These are phyloP conservation scores for Lagocephalus sceleratus DNA, from an alignment of 2,797 vertebrate genomes.

Conservation along the genomic window DNA sequence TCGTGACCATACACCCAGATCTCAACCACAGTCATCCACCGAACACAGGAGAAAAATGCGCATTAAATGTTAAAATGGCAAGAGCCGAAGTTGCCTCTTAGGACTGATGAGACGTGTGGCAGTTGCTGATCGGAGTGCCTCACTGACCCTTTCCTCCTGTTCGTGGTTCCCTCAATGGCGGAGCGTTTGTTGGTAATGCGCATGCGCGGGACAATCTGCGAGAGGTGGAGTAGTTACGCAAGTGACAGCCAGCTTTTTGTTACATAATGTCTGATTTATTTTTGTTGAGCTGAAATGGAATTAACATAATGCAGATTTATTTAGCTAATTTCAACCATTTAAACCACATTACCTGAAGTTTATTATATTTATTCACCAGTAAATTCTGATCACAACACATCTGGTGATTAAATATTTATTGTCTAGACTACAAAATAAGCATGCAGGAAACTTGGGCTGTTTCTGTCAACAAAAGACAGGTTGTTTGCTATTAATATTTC, in stretches of 20 bases:
- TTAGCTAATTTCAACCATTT: too few relatives aligned
- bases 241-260: slow-evolving; percentile 50
- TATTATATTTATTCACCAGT: background rate
- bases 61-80: slow-evolving; percentile 20
- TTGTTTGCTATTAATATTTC: too few relatives aligned
- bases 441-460: too few relatives aligned
- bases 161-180: slow-evolving; percentile 76
- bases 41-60: slow-evolving; percentile 1
- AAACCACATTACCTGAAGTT: background rate
- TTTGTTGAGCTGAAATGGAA: slow-evolving; percentile 5
- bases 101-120: slow-evolving; percentile 47
- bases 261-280: slow-evolving; percentile 62
- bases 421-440: too few relatives aligned
- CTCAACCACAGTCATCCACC: slow-evolving; percentile 21
- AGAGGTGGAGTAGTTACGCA: slow-evolving; percentile 69
- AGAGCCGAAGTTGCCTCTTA: slow-evolving; percentile 34
- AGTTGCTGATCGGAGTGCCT: slow-evolving; percentile 49
- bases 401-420: too few relatives aligned
- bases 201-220: slow-evolving; percentile 34
- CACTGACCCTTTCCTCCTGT: slow-evolving; percentile 69
- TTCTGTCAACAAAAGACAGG: too few relatives aligned
- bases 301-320: background rate
- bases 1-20: slow-evolving; percentile 9
- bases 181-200: slow-evolving; percentile 38
- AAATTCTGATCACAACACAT: too few relatives aligned